phyloP scores from a whole-genome alignment of 2,113 vertebrate genomes.

The Cepphus grylle region DNA sequence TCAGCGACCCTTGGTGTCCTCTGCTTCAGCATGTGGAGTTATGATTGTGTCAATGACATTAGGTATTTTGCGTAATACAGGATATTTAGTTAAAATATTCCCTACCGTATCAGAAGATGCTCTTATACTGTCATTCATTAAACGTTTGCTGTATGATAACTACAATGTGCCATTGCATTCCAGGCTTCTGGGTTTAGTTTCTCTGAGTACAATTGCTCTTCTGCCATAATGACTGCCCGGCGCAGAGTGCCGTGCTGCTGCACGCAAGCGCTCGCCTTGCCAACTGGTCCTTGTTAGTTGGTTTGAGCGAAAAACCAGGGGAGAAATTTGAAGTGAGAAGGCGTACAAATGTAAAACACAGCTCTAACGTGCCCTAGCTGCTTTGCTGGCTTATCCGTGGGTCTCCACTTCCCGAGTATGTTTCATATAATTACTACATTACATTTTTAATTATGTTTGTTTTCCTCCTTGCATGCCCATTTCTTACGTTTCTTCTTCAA shows the following conservation, averaged over 20 bases:
- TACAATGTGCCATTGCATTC: background rate
- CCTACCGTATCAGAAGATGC: background rate
- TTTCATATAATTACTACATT: background rate
- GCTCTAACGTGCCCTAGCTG: background rate
- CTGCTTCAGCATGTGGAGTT: background rate
- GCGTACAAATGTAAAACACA: constrained; percentile 40
- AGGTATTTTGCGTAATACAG: background rate
- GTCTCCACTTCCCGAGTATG: background rate
- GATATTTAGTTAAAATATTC: background rate
- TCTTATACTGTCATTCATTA: background rate
- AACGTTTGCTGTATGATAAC: background rate
- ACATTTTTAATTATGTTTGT: constrained; percentile 45
- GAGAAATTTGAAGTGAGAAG: constrained; percentile 55
- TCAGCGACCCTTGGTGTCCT: background rate
- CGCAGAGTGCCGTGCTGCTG: constrained; percentile 21
- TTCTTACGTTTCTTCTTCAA: background rate
- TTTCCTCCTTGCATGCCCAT: constrained; percentile 2
- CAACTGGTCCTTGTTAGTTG: constrained; percentile 59
- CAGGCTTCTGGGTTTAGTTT: background rate
- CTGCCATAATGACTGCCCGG: background rate
- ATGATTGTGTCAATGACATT: background rate
- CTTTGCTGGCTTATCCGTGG: background rate
- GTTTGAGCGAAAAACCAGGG: constrained; percentile 64
- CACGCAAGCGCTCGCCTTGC: constrained; percentile 46
- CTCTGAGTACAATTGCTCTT: background rate